phyloP scores from a whole-genome alignment of 2,113 vertebrate genomes.

The Lepus timidus region DNA sequence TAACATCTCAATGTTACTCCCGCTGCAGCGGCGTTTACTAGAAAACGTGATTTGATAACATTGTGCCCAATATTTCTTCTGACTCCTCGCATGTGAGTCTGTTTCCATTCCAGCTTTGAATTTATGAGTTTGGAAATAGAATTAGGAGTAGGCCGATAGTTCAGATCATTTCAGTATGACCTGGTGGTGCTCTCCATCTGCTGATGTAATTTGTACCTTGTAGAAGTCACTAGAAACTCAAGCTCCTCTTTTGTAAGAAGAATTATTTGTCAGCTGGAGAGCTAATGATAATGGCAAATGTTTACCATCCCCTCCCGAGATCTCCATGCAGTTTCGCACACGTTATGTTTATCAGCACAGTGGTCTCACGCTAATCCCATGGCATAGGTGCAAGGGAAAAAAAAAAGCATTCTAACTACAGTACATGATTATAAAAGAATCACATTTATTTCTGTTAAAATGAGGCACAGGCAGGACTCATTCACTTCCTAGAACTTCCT shows the following conservation, averaged over 20 bases:
- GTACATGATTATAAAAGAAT: background rate
- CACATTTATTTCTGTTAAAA: background rate
- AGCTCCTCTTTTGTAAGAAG: conserved; percentile 14
- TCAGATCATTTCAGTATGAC: conserved; percentile 34
- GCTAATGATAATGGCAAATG: conserved; percentile 11
- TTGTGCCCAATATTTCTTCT: background rate
- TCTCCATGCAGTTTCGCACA: background rate
- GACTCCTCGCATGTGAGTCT: background rate
- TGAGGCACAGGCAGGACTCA: background rate
- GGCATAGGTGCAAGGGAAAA: background rate
- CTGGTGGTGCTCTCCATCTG: background rate
- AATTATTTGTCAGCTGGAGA: conserved; percentile 13
- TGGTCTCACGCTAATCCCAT: background rate
- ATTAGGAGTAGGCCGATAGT: conserved; percentile 53
- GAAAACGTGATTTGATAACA: conserved; percentile 45
- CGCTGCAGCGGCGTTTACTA: background rate
- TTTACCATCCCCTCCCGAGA: background rate
- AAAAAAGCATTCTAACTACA: conserved; percentile 1
- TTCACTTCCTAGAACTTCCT: background rate
- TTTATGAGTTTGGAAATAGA: conserved; percentile 60
- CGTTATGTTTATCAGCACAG: background rate
- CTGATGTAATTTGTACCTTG: conserved; percentile 47
- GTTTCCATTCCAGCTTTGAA: conserved; percentile 50
- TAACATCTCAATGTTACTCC: background rate
- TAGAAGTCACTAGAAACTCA: conserved; percentile 63